Percentiles rank a stretch among this genome's conserved stretches.
These are phyloP conservation scores for Stichopus chloronotus DNA, from an alignment of 35 echinoderm and acorn worm species.

Conservation along the genomic window DNA sequence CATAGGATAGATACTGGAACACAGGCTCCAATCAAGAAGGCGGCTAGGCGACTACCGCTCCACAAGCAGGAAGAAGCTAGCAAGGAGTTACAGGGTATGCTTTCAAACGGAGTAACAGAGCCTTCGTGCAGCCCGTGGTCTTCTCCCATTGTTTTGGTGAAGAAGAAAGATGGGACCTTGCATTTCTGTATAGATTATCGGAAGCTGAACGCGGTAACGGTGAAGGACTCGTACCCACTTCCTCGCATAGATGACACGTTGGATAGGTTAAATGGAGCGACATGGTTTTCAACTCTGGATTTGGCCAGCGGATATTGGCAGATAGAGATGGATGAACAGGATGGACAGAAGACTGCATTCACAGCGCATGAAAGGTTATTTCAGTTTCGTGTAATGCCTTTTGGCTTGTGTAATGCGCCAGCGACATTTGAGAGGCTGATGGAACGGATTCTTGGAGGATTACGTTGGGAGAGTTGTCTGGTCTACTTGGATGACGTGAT, in stretches of 20 bases:
- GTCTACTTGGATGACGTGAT: too few relatives aligned
- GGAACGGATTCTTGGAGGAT: too few relatives aligned
- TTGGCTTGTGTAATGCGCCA: too few relatives aligned
- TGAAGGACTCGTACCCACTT: too few relatives aligned
- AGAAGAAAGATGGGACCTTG: neutral
- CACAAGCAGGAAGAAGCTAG: neutral
- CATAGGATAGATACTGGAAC: neutral
- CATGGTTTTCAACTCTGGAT: neutral
- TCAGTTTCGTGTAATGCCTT: too few relatives aligned
- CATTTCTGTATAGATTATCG: neutral
- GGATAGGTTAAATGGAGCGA: too few relatives aligned
- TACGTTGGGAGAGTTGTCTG: too few relatives aligned
- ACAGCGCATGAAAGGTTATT: too few relatives aligned
- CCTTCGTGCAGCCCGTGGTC: neutral
- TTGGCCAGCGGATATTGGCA: neutral
- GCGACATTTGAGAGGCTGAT: too few relatives aligned
- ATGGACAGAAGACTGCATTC: neutral
- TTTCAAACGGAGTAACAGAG: neutral
- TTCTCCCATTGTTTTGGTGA: neutral
- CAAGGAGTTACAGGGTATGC: neutral
- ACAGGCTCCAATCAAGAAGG: neutral
- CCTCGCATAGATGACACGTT: too few relatives aligned
- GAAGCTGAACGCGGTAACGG: neutral
- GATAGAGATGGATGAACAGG: neutral
- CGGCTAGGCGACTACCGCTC: neutral